These are phyloP conservation scores for Charadrius vociferus DNA, from an alignment of 2,113 vertebrate genomes.

Conservation along the genomic window DNA sequence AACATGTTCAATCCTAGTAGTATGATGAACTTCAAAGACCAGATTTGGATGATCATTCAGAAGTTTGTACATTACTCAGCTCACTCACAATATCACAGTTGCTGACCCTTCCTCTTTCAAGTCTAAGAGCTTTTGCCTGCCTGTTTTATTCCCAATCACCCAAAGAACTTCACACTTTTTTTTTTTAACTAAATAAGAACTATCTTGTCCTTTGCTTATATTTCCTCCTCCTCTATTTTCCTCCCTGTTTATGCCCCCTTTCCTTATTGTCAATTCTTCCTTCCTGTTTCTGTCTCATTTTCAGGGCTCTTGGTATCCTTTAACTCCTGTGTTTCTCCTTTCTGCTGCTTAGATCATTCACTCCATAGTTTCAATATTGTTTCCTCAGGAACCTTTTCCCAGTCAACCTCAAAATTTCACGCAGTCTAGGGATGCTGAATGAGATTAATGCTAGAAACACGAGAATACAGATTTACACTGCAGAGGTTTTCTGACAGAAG, in stretches of 20 bases:
- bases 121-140: neutral
- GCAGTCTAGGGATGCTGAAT: neutral
- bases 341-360: neutral
- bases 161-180: neutral
- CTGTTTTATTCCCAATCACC: neutral
- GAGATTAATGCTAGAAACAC: neutral
- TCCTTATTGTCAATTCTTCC: neutral
- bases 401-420: neutral
- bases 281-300: neutral
- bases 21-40: neutral
- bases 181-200: neutral
- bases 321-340: neutral
- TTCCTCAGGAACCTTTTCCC: neutral
- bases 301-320: neutral
- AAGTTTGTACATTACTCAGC: neutral
- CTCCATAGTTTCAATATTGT: neutral
- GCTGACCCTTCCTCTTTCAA: neutral
- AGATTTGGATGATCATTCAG: neutral
- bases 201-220: neutral
- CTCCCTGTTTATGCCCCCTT: neutral
- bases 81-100: fast-evolving
- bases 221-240: neutral
- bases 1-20: neutral
- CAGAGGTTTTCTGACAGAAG: neutral
- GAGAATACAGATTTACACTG: neutral